Percentiles rank a stretch among this genome's conserved stretches.
phyloP scores from a whole-genome alignment of 2,888 invertebrate genomes.

The Tenthredo scrophulariae region DNA sequence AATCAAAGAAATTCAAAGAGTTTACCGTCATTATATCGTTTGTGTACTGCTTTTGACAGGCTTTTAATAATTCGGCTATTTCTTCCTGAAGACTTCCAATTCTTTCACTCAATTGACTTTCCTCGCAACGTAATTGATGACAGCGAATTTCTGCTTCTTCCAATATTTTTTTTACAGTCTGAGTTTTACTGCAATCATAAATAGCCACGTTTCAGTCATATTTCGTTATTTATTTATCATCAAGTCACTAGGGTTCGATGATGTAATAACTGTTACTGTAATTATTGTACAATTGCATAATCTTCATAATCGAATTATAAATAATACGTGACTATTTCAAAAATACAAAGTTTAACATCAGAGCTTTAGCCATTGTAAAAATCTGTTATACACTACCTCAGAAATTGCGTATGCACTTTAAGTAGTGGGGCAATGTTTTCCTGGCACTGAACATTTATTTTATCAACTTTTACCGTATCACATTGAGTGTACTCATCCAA shows the following conservation, averaged over 20 bases:
- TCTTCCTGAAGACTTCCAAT: constrained; percentile 58
- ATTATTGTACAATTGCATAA: not conserved
- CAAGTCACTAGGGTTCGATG: not conserved
- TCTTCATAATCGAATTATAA: not conserved
- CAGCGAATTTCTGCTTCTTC: constrained; percentile 55
- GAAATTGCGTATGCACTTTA: constrained; percentile 57
- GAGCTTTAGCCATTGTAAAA: not conserved
- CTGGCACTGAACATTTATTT: constrained; percentile 56
- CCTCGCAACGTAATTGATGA: constrained; percentile 58
- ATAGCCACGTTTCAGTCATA: constrained; percentile 26
- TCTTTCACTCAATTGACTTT: constrained; percentile 50
- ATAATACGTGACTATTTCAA: not conserved
- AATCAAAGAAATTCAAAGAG: constrained; percentile 1
- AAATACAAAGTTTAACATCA: not conserved
- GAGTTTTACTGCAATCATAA: constrained; percentile 60
- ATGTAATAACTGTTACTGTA: not conserved
- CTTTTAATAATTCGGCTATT: constrained; percentile 55
- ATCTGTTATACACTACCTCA: constrained; percentile 54
- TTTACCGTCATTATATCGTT: constrained; percentile 62
- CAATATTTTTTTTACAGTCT: constrained; percentile 55
- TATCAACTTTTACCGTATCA: constrained; percentile 56
- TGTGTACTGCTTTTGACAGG: constrained; percentile 63
- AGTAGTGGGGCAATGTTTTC: constrained; percentile 58
- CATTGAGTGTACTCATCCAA: constrained; percentile 52
- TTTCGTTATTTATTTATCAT: constrained; percentile 9